Evolutionary conservation across 2,797 vertebrate genomes (phyloP).

Genomic region (Holocentrus rufus): DNA sequence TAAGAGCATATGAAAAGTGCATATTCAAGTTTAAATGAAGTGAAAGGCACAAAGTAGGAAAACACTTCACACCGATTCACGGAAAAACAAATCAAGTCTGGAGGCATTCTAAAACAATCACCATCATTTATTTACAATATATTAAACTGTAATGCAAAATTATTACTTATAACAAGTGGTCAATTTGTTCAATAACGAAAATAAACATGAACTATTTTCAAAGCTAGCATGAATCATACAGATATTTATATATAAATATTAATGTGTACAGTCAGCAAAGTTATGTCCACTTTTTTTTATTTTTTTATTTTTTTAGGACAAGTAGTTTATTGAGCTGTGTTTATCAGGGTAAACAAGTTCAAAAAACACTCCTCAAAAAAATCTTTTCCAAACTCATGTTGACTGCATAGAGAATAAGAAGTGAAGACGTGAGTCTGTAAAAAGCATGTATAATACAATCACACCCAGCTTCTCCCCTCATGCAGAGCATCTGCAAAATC

Average conservation of each 20-base stretch:
- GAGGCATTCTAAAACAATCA: slow-evolving; percentile 76
- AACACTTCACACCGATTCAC: slow-evolving; percentile 14
- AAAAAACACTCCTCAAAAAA: slow-evolving; percentile 52
- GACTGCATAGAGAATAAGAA: slow-evolving; percentile 78
- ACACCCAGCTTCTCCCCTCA: slow-evolving; percentile 39
- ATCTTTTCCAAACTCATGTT: slow-evolving; percentile 65
- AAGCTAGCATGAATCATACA: slow-evolving; percentile 80
- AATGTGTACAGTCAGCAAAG: slow-evolving; percentile 76
- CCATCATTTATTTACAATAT: slow-evolving; percentile 86
- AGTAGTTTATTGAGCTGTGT: slow-evolving; percentile 42
- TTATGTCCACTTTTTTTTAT: slow-evolving; percentile 46
- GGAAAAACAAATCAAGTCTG: slow-evolving; percentile 30
- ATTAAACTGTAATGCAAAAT: slow-evolving; percentile 85
- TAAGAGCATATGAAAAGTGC: too few relatives aligned
- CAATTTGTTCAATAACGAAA: slow-evolving; percentile 83
- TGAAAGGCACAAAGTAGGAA: slow-evolving; percentile 16
- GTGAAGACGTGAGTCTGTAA: slow-evolving; percentile 59
- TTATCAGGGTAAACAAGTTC: slow-evolving; percentile 24
- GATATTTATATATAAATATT: slow-evolving; percentile 80
- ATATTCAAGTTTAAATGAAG: slow-evolving; percentile 19
- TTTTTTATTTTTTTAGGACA: slow-evolving; percentile 42
- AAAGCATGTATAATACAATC: slow-evolving; percentile 64
- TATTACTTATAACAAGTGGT: slow-evolving; percentile 80
- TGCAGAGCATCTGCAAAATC: slow-evolving; percentile 45
- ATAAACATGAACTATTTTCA: slow-evolving; percentile 79